A percentile compares a stretch with the other conserved stretches of the same genome.
Conservation (phyloP, 2,797 vertebrate genomes). For the Tamandua tetradactyla region DNA sequence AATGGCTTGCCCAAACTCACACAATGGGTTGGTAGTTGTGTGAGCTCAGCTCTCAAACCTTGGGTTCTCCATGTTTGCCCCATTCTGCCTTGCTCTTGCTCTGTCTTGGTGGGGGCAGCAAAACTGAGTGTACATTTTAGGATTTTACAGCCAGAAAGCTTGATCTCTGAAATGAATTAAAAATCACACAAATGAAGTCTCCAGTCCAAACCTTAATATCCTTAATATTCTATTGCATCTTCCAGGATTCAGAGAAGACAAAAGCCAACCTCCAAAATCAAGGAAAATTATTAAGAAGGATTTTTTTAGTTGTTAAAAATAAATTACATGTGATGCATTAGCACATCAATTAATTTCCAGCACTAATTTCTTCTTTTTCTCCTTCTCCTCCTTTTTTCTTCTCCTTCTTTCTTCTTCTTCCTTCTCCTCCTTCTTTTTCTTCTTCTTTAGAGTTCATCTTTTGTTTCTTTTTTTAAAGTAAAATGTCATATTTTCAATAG, state of each 20-base stretch:
- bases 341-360: background rate
- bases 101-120: background rate
- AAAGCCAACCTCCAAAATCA: constrained; percentile 48
- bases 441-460: no score
- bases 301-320: background rate
- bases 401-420: no score
- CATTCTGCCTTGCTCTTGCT: background rate
- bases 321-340: background rate
- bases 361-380: background rate
- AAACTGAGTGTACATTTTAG: background rate
- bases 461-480: background rate
- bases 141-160: constrained; percentile 20
- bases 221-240: constrained; percentile 44
- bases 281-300: background rate
- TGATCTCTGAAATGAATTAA: constrained; percentile 50
- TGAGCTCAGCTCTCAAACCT: background rate
- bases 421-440: no score
- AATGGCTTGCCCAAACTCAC: background rate
- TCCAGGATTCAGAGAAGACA: constrained; percentile 1
- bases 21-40: background rate
- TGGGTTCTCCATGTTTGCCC: background rate
- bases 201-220: constrained; percentile 38
- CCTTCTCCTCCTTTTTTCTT: no score
- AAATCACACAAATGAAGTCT: constrained; percentile 44
- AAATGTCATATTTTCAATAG: constrained; percentile 13